Evolutionary conservation across 2,113 vertebrate genomes (phyloP).

Genomic region (Chionodraco myersi): DNA sequence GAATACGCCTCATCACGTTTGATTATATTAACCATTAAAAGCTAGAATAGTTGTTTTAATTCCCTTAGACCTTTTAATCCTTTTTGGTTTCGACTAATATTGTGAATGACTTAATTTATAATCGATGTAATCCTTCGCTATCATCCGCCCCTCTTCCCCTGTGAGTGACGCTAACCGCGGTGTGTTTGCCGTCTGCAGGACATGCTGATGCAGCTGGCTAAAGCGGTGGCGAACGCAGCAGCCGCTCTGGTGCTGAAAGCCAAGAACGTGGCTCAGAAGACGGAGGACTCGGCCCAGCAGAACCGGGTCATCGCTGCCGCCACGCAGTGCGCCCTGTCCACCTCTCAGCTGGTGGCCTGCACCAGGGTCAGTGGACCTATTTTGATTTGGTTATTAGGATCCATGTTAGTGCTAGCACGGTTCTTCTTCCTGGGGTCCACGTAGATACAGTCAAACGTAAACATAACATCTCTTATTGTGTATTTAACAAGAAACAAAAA

Average conservation of each 20-base stretch:
- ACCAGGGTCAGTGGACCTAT: conserved; percentile 88
- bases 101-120: conserved; percentile 13
- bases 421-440: too few species aligned
- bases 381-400: too few species aligned
- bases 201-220: conserved; percentile 96
- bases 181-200: conserved; percentile 82
- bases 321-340: conserved; percentile 97
- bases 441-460: too few species aligned
- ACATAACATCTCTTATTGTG: too few species aligned
- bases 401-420: too few species aligned
- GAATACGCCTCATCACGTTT: background rate
- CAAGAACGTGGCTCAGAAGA: conserved; percentile 96
- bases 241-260: conserved; percentile 94
- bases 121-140: background rate
- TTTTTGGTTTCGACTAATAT: background rate
- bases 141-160: background rate
- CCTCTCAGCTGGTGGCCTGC: conserved; percentile 97
- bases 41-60: background rate
- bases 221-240: conserved; percentile 93
- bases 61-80: background rate
- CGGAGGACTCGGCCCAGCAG: conserved; percentile 90
- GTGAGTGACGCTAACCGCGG: background rate
- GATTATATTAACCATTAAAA: too few species aligned
- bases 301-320: conserved; percentile 95
- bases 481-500: too few species aligned